Percentiles rank a stretch among this genome's conserved stretches.
Evolutionary conservation across 2,888 invertebrate species (phyloP).

Genomic region (Leucophenga maculata): DNA sequence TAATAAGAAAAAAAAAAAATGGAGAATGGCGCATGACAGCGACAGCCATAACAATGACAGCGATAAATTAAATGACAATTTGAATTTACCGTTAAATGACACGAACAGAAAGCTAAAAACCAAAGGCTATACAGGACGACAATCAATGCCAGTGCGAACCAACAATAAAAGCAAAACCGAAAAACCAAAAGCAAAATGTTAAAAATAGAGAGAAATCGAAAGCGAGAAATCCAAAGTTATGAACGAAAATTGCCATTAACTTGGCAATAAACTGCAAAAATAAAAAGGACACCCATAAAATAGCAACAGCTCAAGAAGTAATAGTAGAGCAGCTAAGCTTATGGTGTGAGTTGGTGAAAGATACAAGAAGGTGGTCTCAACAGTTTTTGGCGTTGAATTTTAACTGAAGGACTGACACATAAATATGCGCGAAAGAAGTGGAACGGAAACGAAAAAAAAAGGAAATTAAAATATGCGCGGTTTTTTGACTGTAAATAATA

Average conservation of each 20-base stretch:
- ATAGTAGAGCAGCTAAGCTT: too few species aligned
- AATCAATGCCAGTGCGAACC: background rate
- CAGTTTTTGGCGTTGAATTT: too few species aligned
- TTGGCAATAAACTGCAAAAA: slow-evolving; percentile 11
- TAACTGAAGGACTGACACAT: too few species aligned
- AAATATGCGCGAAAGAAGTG: background rate
- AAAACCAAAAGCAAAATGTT: slow-evolving; percentile 36
- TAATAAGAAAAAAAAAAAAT: background rate
- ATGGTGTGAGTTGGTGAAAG: too few species aligned
- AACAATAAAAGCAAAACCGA: slow-evolving; percentile 22
- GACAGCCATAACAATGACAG: slow-evolving; percentile 66
- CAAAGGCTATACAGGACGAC: background rate
- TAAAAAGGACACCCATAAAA: background rate
- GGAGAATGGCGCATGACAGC: slow-evolving; percentile 48
- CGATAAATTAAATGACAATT: slow-evolving; percentile 67
- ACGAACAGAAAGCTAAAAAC: slow-evolving; percentile 43
- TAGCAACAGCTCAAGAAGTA: background rate
- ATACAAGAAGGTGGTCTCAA: too few species aligned
- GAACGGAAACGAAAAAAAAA: background rate
- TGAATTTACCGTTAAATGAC: slow-evolving; percentile 65
- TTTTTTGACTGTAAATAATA: too few species aligned
- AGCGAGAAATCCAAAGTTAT: slow-evolving; percentile 52
- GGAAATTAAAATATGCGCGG: background rate
- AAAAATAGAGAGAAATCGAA: slow-evolving; percentile 42
- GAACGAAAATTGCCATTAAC: slow-evolving; percentile 49